phyloP scores from a whole-genome alignment of 2,888 invertebrate genomes.

The Diogma glabrata region DNA sequence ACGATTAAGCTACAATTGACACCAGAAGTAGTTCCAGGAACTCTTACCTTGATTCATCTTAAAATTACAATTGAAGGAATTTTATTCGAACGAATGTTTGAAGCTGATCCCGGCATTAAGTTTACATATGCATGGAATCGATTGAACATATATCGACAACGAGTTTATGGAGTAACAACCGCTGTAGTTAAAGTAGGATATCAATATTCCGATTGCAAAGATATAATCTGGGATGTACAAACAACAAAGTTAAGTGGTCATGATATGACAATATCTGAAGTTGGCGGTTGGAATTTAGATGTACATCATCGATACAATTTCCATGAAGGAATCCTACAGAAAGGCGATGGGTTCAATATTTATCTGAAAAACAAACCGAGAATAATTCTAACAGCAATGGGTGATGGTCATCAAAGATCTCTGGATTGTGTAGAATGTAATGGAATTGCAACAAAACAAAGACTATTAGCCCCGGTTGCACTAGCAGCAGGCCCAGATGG shows the following conservation, averaged over 20 bases:
- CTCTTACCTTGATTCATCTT: slow-evolving; percentile 78
- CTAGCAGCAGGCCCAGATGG: slow-evolving; percentile 87
- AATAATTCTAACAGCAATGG: slow-evolving; percentile 82
- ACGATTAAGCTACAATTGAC: slow-evolving; percentile 87
- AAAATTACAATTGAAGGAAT: slow-evolving; percentile 92
- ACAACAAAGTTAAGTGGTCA: slow-evolving; percentile 91
- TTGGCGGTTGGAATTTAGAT: slow-evolving; percentile 96
- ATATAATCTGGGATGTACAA: slow-evolving; percentile 92
- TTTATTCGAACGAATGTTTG: slow-evolving; percentile 82
- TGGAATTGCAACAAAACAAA: slow-evolving; percentile 65
- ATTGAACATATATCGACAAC: slow-evolving; percentile 87
- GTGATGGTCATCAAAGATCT: slow-evolving; percentile 80
- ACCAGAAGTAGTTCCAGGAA: slow-evolving; percentile 67
- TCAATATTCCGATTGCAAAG: slow-evolving; percentile 83
- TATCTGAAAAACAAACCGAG: slow-evolving; percentile 88
- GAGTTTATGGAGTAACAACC: slow-evolving; percentile 92
- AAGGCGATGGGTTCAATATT: slow-evolving; percentile 93
- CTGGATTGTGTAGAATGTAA: slow-evolving; percentile 73
- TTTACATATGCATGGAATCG: slow-evolving; percentile 98
- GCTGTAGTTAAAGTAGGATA: slow-evolving; percentile 94
- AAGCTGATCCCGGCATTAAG: slow-evolving; percentile 92
- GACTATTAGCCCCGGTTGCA: slow-evolving; percentile 85
- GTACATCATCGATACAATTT: slow-evolving; percentile 97
- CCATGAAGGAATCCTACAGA: slow-evolving; percentile 94
- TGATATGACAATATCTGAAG: slow-evolving; percentile 93